Percentiles rank a stretch among this genome's conserved stretches.
Conservation (phyloP, 2,888 invertebrate species). For the Timandra comae region DNA sequence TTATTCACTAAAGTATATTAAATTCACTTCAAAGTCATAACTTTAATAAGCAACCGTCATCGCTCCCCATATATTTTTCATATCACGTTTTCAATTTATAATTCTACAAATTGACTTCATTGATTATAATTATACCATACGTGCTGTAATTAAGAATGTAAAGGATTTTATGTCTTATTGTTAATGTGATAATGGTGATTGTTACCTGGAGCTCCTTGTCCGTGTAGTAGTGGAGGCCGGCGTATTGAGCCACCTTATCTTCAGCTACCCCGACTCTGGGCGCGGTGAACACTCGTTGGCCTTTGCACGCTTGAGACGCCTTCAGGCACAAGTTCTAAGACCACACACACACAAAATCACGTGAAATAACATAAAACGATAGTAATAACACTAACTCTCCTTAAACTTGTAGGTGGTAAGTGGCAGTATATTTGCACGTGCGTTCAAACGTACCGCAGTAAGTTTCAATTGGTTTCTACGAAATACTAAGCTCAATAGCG, state of each 20-base stretch:
- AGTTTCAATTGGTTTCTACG: constrained; percentile 35
- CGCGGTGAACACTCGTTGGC: constrained; percentile 85
- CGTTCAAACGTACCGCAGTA: constrained; percentile 32
- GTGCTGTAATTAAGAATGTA: no score
- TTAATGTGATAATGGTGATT: constrained; percentile 1
- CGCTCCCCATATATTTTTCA: constrained; percentile 8
- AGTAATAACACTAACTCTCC: constrained; percentile 38
- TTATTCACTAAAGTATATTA: not conserved
- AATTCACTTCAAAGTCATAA: constrained; percentile 6
- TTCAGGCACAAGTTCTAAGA: constrained; percentile 95
- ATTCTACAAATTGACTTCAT: constrained; percentile 17
- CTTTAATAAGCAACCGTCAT: constrained; percentile 18
- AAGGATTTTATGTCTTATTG: no score
- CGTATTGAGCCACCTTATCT: constrained; percentile 94
- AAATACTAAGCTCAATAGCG: constrained; percentile 27
- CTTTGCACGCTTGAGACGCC: constrained; percentile 91
- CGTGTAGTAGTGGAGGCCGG: constrained; percentile 92
- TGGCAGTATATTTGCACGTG: constrained; percentile 34
- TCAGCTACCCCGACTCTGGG: constrained; percentile 93
- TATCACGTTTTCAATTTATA: constrained; percentile 10
- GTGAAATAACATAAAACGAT: constrained; percentile 38
- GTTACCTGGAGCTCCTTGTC: constrained; percentile 92
- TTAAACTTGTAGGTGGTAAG: no score
- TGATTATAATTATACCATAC: constrained; percentile 16
- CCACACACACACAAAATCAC: constrained; percentile 58